Evolutionary conservation across 2,888 invertebrate genomes (phyloP).

Genomic region (Spicauda simplicius): DNA sequence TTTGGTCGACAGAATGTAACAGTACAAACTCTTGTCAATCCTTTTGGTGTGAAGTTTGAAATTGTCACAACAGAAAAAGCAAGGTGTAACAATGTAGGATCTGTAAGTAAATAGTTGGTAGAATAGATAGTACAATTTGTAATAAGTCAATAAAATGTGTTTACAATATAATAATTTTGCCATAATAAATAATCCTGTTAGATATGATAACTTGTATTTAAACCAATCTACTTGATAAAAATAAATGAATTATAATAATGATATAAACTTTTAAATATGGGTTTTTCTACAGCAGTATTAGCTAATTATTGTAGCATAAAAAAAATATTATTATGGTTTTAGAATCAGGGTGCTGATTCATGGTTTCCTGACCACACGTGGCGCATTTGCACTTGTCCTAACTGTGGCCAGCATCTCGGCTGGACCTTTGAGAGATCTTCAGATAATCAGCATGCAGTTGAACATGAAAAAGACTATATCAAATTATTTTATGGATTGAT

Average conservation of each 20-base stretch:
- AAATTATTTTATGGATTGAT: slow-evolving; percentile 76
- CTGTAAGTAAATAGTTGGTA: slow-evolving; percentile 68
- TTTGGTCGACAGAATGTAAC: slow-evolving; percentile 82
- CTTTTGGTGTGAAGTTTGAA: slow-evolving; percentile 82
- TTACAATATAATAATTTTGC: no score
- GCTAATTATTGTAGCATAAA: neutral
- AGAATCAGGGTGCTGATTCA: slow-evolving; percentile 84
- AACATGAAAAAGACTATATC: slow-evolving; percentile 50
- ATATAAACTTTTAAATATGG: no score
- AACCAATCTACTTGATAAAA: no score
- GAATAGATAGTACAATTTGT: no score
- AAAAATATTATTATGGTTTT: slow-evolving; percentile 38
- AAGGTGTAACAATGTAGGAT: slow-evolving; percentile 80
- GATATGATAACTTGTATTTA: no score
- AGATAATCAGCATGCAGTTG: slow-evolving; percentile 49
- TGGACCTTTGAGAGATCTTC: slow-evolving; percentile 84
- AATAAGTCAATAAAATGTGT: no score
- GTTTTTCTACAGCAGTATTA: no score
- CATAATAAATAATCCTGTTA: no score
- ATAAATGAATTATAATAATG: no score
- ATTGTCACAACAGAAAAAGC: slow-evolving; percentile 81
- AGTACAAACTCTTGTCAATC: slow-evolving; percentile 83
- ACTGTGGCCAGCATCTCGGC: slow-evolving; percentile 86
- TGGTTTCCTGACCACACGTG: slow-evolving; percentile 89
- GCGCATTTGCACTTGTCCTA: slow-evolving; percentile 86